Conservation (phyloP, 2,113 vertebrate species). For the Stomatorhinus ivindoensis region DNA sequence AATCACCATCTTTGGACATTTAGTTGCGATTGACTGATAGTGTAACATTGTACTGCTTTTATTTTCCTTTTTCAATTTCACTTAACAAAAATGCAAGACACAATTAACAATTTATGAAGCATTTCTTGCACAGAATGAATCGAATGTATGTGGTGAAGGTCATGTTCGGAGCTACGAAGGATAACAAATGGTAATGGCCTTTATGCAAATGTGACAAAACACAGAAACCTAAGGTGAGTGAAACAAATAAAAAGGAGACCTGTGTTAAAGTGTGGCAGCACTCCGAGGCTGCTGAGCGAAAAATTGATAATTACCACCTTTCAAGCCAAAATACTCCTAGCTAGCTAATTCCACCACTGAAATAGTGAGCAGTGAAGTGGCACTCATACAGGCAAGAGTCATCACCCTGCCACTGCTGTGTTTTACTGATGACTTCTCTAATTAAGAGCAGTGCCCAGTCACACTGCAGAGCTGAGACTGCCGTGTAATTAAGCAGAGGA, state of each 20-base stretch:
- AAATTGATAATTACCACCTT: constrained; percentile 28
- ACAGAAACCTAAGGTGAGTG: not conserved
- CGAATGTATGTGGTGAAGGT: not conserved
- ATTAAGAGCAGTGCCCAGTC: constrained; percentile 2
- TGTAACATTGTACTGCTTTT: not conserved
- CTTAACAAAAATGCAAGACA: not conserved
- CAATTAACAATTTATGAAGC: not conserved
- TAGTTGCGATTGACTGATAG: not conserved
- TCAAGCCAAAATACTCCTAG: constrained; percentile 16
- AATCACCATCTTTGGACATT: not conserved
- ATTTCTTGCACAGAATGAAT: not conserved
- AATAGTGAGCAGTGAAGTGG: not conserved
- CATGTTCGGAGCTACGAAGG: not conserved
- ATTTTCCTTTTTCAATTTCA: not conserved
- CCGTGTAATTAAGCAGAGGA: constrained; percentile 6
- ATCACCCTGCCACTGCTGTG: not conserved
- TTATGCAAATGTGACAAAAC: not conserved
- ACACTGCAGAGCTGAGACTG: not conserved
- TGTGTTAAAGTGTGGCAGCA: constrained; percentile 9
- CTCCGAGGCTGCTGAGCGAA: constrained; percentile 10
- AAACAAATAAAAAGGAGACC: not conserved
- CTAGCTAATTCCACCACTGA: constrained; percentile 24
- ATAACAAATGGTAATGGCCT: not conserved
- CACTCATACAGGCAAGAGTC: constrained; percentile 4
- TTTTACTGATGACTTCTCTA: constrained; percentile 19